Percentiles rank a stretch among this genome's conserved stretches.
phyloP scores from a whole-genome alignment of 2,888 invertebrate species.

The Bursaphelenchus okinawaensis region DNA sequence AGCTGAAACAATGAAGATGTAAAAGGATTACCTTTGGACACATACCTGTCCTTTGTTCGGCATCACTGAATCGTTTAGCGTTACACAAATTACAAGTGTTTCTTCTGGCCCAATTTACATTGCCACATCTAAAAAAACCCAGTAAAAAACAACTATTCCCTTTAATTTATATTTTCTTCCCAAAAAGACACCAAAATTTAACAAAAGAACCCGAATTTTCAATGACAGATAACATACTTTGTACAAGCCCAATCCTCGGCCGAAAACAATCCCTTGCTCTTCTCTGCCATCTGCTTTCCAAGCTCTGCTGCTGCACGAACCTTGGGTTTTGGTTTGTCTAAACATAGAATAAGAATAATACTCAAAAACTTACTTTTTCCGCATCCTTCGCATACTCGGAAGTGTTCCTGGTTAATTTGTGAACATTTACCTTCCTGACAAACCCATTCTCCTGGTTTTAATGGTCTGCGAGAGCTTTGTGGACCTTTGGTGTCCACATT shows the following conservation, averaged over 20 bases:
- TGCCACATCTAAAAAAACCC: slow-evolving; percentile 71
- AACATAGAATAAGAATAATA: slow-evolving; percentile 22
- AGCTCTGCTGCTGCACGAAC: slow-evolving; percentile 74
- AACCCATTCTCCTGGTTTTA: slow-evolving; percentile 60
- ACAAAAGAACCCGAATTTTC: not conserved
- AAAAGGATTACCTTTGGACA: not conserved
- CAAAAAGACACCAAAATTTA: not conserved
- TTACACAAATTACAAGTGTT: slow-evolving; percentile 97
- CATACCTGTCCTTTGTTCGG: slow-evolving; percentile 69
- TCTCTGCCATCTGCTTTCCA: slow-evolving; percentile 94
- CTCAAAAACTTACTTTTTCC: slow-evolving; percentile 58
- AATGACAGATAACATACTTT: slow-evolving; percentile 63
- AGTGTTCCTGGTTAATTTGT: slow-evolving; percentile 40
- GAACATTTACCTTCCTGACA: slow-evolving; percentile 61
- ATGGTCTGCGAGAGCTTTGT: slow-evolving; percentile 15
- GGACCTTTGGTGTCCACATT: not conserved
- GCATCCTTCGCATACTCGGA: slow-evolving; percentile 51
- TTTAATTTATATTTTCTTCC: not conserved
- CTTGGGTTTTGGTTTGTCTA: slow-evolving; percentile 57
- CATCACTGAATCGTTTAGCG: slow-evolving; percentile 91
- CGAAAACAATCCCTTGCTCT: slow-evolving; percentile 76
- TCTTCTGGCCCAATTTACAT: slow-evolving; percentile 95
- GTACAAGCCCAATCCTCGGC: slow-evolving; percentile 99
- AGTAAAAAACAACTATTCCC: slow-evolving; percentile 15
- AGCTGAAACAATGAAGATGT: too few species aligned